Evolutionary conservation across 2,797 vertebrate species (phyloP), one percentile per base, ranked within the genome.

Genomic region (Rhynchonycteris naso): DNA sequence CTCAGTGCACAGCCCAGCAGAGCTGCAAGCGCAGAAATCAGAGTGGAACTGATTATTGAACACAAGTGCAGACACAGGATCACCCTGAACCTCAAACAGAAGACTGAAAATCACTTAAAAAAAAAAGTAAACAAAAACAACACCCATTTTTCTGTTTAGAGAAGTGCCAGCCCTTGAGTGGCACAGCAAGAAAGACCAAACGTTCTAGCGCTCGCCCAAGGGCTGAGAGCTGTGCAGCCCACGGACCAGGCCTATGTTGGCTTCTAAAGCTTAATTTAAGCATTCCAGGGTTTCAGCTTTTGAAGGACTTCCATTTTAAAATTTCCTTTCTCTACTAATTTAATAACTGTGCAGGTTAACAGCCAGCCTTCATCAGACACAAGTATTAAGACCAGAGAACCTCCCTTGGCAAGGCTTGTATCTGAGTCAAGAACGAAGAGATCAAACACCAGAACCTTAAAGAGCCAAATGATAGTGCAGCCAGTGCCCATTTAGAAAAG

Each of bases 1-100:
- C 97, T 98, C 97, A 97, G 98, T 98, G 97, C 98, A 98, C 97
- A 98, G 97, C 98, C 97, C 97, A 97, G 98, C 98, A 95, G 98
- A 95, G 97, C 97, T 97, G 96, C 97, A 98, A 98, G 98, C 96
- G 93, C 97, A 95, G 89, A 93, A 96, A 95, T 97, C 97, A 97
- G 97, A 97, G 98, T 97, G 91, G 98, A 94, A 97, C 97, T 95
- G 95, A 97, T 94, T 75, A 97, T 95, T 97, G 97, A 98, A 98
- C 98, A 98, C 97, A 58, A 98, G 97, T 97, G 98, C 97, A 98
- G 97, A 97, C 97, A 97, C 92, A 97, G 97, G 97, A 97, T 97
- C 98, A 97, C 97, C 97, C 97, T 84, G 91, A 97, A 97, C 94
- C 97, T 97, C 96, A 94, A 97, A 98, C 97, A 98, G 96, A 98